Percentiles rank a stretch among this genome's conserved stretches.
Evolutionary conservation across 2,113 vertebrate genomes (phyloP).

Genomic region (Garra rufa): DNA sequence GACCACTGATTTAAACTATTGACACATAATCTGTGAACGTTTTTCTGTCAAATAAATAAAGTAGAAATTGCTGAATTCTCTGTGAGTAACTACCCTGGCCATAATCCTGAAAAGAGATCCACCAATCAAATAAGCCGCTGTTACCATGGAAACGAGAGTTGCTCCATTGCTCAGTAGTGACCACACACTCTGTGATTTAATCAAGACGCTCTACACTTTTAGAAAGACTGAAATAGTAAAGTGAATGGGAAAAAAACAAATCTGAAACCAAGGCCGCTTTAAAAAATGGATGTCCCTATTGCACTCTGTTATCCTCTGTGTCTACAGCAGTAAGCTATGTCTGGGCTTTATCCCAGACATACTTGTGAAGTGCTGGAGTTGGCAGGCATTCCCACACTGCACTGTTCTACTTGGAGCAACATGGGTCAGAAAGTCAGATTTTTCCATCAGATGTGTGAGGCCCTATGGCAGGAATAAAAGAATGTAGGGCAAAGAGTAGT

Average conservation of each 20-base stretch:
- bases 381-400: slow-evolving; percentile 50
- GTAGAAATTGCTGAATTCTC: not conserved
- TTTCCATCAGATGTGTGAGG: slow-evolving; percentile 55
- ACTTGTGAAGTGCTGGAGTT: slow-evolving; percentile 32
- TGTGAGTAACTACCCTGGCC: not conserved
- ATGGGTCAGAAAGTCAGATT: slow-evolving; percentile 44
- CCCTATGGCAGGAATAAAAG: not conserved
- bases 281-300: not conserved
- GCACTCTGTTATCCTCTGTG: not conserved
- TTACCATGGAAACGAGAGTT: not conserved
- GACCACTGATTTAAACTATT: not conserved
- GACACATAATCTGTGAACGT: not conserved
- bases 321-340: not conserved
- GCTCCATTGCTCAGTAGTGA: not conserved
- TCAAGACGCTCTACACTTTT: not conserved
- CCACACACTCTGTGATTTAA: not conserved
- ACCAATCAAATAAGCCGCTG: not conserved
- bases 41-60: not conserved
- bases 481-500: not conserved
- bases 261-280: not conserved
- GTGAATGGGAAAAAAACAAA: not conserved
- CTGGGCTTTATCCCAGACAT: slow-evolving; percentile 45
- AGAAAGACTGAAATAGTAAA: not conserved
- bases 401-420: slow-evolving; percentile 17
- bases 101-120: not conserved